Evolutionary conservation across 2,113 vertebrate species (phyloP), one percentile per base, ranked within the genome.

Genomic region (Amia ocellicauda): DNA sequence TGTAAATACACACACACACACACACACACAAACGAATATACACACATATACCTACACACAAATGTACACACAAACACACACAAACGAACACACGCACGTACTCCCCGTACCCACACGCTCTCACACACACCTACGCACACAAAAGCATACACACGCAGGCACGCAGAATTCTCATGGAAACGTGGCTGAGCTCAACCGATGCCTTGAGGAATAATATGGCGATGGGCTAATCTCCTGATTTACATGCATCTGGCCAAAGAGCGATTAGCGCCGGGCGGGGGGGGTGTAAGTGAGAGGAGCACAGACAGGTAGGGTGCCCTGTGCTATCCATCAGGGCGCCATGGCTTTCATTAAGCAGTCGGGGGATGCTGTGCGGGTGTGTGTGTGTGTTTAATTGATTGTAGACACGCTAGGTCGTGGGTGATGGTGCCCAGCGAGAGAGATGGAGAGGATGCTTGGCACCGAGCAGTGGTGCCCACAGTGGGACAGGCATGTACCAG

Each of bases 51-150:
- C 10, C 47, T n/a, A 5, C 47, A 5, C 17, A 50, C 22, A 13
- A 50, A 13, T n/a, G n/a, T n/a, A 58, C 29, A 56, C 59, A 55
- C 19, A 64, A 26, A 56, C 24, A 62, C 64, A 66, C 77, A 54
- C 24, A 40, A 26, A 24, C 20, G 27, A 17, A 60, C 56, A 51
- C 20, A 17, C 2, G 17, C 28, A 17, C 13, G 24, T 2, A 8
- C n/a, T 4, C 57, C n/a, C n/a, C n/a, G n/a, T n/a, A n/a, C n/a
- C n/a, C n/a, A n/a, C n/a, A n/a, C n/a, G n/a, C n/a, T n/a, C n/a
- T n/a, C n/a, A n/a, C n/a, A n/a, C n/a, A n/a, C n/a, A n/a, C n/a
- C n/a, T n/a, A n/a, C n/a, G n/a, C n/a, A n/a, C n/a, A n/a, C n/a
- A n/a, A n/a, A n/a, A n/a, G n/a, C n/a, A n/a, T n/a, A n/a, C n/a